phyloP scores from a whole-genome alignment of 2,888 invertebrate genomes.

The Perdita meconis region DNA sequence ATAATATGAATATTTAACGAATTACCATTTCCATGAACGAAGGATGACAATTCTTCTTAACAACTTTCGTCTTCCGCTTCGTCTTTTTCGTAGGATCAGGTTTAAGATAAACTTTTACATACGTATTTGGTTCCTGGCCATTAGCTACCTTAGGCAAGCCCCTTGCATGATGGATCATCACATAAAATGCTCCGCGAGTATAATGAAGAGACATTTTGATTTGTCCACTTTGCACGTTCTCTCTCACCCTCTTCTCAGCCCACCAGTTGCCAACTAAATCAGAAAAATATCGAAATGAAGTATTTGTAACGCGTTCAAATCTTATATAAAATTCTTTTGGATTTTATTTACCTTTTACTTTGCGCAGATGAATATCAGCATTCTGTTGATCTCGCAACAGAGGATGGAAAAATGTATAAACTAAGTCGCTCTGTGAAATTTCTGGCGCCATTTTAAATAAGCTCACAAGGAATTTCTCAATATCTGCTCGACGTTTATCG shows the following conservation, averaged over 20 bases:
- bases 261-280: constrained; percentile 82
- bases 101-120: constrained; percentile 96
- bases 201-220: constrained; percentile 92
- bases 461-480: constrained; percentile 94
- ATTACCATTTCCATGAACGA: constrained; percentile 98
- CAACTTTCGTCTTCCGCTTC: constrained; percentile 97
- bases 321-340: constrained; percentile 3
- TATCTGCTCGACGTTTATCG: constrained; percentile 94
- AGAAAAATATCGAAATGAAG: not conserved
- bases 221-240: constrained; percentile 87
- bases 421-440: constrained; percentile 97
- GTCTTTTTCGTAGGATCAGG: constrained; percentile 97
- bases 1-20: constrained; percentile 28
- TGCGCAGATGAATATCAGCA: constrained; percentile 91
- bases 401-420: constrained; percentile 99
- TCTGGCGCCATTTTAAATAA: constrained; percentile 95
- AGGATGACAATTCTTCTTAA: constrained; percentile 96
- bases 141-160: constrained; percentile 92
- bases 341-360: constrained; percentile 88
- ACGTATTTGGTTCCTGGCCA: constrained; percentile 94
- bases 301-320: not conserved
- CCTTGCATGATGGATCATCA: constrained; percentile 96
- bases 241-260: constrained; percentile 80
- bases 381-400: constrained; percentile 97
- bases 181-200: constrained; percentile 89